Evolutionary conservation across 1,140 invertebrate species (phyloP), one percentile per base, ranked within the genome.

Genomic region (Holcopasites calliopsidis): DNA sequence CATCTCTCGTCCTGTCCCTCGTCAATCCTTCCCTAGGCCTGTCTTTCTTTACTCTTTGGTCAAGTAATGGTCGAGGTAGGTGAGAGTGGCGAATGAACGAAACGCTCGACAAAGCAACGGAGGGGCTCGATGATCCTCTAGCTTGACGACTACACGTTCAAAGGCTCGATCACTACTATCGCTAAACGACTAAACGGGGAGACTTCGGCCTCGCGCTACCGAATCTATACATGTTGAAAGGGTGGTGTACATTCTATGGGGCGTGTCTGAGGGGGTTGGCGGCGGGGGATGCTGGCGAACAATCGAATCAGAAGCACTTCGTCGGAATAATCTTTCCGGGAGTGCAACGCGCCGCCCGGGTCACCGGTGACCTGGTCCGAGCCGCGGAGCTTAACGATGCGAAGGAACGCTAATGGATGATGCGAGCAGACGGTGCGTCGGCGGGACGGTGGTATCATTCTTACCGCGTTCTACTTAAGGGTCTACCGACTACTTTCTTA

Each of bases 21-120:
- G 69, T 62, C 49, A 38, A 74, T 66, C 71, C 49, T 65, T 55
- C 61, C 55, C 60, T 26, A 44, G 60, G 58, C 49, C 61, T 66
- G 71, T 74, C 71, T 66, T 73, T 65, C 71, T 74, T 74, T 65
- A 66, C 71, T 74, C 50, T 74, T 74, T 40, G 50, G 55, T 44
- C 60, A n/a, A 35, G 21, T 11, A 8, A 23, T n/a, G 18, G 21
- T 33, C 21, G n/a, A 38, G 13, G 13, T n/a, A 35, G n/a, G 2
- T 21, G 31, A 18, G 21, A 13, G n/a, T n/a, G 2, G 38, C 7
- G 35, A 40, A 16, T 10, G 69, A 72, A 50, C 26, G 50, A 18
- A 47, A n/a, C 31, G 23, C 50, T 65, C 50, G 62, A 55, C 47
- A 33, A 1, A 74, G 71, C 71, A 23, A 23, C 54, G 49, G 11